Base-by-base conservation (phyloP, 2,113 vertebrate species). In the Poeciliopsis turrubarensis region DNA sequence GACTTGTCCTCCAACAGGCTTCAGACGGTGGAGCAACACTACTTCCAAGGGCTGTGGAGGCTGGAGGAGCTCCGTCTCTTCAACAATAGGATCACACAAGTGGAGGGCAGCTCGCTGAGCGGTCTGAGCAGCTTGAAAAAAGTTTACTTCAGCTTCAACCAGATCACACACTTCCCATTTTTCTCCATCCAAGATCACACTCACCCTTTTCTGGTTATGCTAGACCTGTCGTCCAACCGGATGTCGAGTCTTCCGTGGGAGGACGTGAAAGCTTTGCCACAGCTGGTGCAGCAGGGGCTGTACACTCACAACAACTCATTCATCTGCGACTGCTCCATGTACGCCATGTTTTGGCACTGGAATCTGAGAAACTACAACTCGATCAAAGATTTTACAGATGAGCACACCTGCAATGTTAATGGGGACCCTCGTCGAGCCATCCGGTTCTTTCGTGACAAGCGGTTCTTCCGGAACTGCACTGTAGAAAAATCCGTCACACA, bases 261-360 rank as follows among this genome's bases (percentile, higher is more conserved):
- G 37, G 94, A 95, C 13, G 91, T 99, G 70, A 93, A 92, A 0
- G 86, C 94, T 37, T 91, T 99, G 90, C 97, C 98, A 0, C 88
- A 92, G 15, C 88, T 90, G 60, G 89, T 98, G 44, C 93, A 97
- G 88, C 95, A 95, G 0, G 97, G 97, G 47, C 93, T 99, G 74
- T 98, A 96, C 82, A 93, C 99, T 63, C 96, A 99, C 85, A 97
- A 97, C 87, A 99, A 99, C 89, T 96, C 97, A 0, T 87, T 99
- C 68, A 87, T 86, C 70, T 99, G 98, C 25, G 95, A 97, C 82
- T 99, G 98, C 67, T 81, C 93, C 0, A 92, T 97, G 70, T 96
- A 96, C 75, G 92, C 89, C 3, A 86, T 98, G 92, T 94, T 99
- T 72, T 95, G 90, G 88, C 95, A 89, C 63, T 99, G 97, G 97